Percentiles rank a stretch among this genome's conserved stretches.
Evolutionary conservation across 2,888 invertebrate species (phyloP).

Genomic region (Caenorhabditis japonica): DNA sequence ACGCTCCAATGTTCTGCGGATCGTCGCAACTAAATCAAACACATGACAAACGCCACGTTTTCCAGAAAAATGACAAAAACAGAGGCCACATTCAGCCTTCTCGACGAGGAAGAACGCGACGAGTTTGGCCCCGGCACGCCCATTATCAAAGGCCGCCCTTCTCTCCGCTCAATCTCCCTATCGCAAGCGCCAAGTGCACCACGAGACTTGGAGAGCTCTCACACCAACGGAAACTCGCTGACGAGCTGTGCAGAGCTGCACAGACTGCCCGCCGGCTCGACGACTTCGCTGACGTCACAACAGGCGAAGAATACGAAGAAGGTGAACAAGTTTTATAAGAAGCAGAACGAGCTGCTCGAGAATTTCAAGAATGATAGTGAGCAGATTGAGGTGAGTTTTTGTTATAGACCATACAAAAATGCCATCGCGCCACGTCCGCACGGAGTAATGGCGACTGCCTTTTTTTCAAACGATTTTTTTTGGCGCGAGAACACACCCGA

Average conservation of each 20-base stretch:
- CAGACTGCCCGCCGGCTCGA: slow-evolving; percentile 34
- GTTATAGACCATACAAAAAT: too few species aligned
- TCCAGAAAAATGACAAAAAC: slow-evolving; percentile 18
- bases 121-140: slow-evolving; percentile 27
- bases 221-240: slow-evolving; percentile 33
- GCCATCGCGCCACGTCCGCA: too few species aligned
- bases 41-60: too few species aligned
- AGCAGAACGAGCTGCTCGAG: slow-evolving; percentile 74
- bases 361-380: slow-evolving; percentile 74
- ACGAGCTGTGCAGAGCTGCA: slow-evolving; percentile 41
- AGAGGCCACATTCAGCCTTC: slow-evolving; percentile 41
- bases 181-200: slow-evolving; percentile 38
- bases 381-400: slow-evolving; percentile 69
- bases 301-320: slow-evolving; percentile 57
- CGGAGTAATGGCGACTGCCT: too few species aligned
- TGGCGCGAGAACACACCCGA: too few species aligned
- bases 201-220: slow-evolving; percentile 22
- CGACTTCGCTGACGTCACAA: slow-evolving; percentile 41
- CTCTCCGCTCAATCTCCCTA: slow-evolving; percentile 44
- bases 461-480: too few species aligned
- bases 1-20: too few species aligned
- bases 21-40: too few species aligned
- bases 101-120: slow-evolving; percentile 48
- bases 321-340: slow-evolving; percentile 74
- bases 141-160: slow-evolving; percentile 20